phyloP scores from a whole-genome alignment of 1,140 invertebrate genomes.

The Muscidifurax raptorellus region DNA sequence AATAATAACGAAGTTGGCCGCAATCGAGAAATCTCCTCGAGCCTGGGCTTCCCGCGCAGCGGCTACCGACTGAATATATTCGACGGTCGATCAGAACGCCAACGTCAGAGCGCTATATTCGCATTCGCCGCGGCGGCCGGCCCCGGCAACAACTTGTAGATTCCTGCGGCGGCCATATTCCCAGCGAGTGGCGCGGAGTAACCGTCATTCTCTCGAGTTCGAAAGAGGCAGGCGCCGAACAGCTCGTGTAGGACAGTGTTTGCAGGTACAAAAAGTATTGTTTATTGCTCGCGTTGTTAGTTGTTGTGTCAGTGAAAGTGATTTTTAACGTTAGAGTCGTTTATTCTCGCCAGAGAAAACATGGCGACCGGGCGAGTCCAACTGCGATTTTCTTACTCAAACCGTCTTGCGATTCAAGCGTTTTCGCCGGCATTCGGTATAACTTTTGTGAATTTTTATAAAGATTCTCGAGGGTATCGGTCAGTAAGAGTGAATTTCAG shows the following conservation, averaged over 20 bases:
- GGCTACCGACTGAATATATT: background rate
- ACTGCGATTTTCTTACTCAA: too few relatives aligned
- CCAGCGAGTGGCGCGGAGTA: background rate
- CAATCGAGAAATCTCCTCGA: background rate
- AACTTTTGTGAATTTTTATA: too few relatives aligned
- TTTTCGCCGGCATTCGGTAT: too few relatives aligned
- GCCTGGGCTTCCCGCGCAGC: background rate
- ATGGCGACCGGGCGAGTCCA: too few relatives aligned
- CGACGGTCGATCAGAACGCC: background rate
- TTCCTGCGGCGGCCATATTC: background rate
- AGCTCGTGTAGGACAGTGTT: background rate
- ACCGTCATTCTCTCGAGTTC: background rate
- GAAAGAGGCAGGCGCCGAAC: background rate
- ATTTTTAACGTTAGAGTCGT: too few relatives aligned
- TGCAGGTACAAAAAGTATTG: too few relatives aligned
- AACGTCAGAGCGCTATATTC: background rate
- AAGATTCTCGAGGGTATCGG: too few relatives aligned
- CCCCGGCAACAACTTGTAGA: background rate
- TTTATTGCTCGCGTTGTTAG: too few relatives aligned
- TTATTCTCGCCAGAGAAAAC: too few relatives aligned
- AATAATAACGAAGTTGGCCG: slow-evolving; percentile 65
- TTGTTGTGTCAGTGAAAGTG: too few relatives aligned
- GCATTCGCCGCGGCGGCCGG: background rate
- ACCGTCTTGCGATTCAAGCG: too few relatives aligned
- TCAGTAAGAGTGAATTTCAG: too few relatives aligned